Percentiles rank a stretch among this genome's conserved stretches.
These are phyloP conservation scores for Rynchops niger DNA, from an alignment of 2,113 vertebrate genomes.

Conservation along the genomic window DNA sequence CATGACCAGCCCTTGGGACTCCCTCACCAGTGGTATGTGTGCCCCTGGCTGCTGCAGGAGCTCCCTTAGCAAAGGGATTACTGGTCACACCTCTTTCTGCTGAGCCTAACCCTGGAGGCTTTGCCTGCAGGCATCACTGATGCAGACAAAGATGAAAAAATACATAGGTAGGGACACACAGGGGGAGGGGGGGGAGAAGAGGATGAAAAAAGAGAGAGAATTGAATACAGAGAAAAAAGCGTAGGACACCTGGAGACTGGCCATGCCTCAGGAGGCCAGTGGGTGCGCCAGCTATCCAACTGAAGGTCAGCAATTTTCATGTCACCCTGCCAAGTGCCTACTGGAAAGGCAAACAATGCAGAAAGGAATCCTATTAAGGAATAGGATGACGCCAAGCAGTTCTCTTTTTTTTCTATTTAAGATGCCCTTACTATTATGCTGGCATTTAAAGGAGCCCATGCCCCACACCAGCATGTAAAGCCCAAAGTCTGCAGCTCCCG, in stretches of 20 bases:
- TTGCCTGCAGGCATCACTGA: constrained; percentile 39
- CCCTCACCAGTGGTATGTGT: background rate
- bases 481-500: background rate
- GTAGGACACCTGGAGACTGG: background rate
- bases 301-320: background rate
- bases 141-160: constrained; percentile 7
- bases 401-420: background rate
- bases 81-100: constrained; percentile 5
- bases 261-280: background rate
- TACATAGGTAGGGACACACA: background rate
- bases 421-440: background rate
- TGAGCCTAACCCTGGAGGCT: constrained; percentile 31
- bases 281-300: background rate
- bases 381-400: background rate
- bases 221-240: background rate
- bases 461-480: background rate
- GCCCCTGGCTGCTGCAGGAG: background rate
- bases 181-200: too few species aligned
- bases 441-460: background rate
- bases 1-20: background rate
- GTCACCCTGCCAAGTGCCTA: background rate
- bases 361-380: background rate
- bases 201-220: background rate
- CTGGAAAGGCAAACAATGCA: background rate
- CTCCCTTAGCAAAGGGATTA: background rate